phyloP scores from a whole-genome alignment of 2,797 vertebrate genomes.

The Nothura maculosa region DNA sequence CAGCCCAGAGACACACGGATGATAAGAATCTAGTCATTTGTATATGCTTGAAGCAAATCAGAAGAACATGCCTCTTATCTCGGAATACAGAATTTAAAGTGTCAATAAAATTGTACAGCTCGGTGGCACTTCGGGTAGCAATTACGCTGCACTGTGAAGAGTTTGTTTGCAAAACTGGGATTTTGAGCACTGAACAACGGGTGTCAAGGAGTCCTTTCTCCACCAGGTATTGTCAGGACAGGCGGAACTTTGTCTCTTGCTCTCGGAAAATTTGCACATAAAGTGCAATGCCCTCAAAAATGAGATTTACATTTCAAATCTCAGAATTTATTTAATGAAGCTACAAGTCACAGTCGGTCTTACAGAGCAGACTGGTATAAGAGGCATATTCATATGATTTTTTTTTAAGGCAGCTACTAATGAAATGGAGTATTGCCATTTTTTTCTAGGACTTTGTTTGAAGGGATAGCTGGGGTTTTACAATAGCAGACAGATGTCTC shows the following conservation, averaged over 20 bases:
- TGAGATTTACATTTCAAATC: slow-evolving; percentile 53
- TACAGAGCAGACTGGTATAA: slow-evolving; percentile 36
- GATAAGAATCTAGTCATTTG: neutral
- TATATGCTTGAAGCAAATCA: neutral
- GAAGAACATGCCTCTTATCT: neutral
- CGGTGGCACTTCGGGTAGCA: neutral
- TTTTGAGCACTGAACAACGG: neutral
- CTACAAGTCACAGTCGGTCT: slow-evolving; percentile 57
- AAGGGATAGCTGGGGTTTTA: slow-evolving; percentile 57
- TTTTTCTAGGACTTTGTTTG: slow-evolving; percentile 41
- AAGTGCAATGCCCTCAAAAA: neutral
- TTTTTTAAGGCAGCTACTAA: slow-evolving; percentile 66
- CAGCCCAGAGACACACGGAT: neutral
- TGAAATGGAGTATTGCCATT: slow-evolving; percentile 48
- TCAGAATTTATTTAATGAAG: slow-evolving; percentile 44
- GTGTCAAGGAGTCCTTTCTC: neutral
- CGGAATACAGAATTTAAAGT: neutral
- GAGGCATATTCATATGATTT: slow-evolving; percentile 57
- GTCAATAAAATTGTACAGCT: neutral
- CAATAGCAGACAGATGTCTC: slow-evolving; percentile 23
- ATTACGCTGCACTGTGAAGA: neutral
- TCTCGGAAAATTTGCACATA: slow-evolving; percentile 38
- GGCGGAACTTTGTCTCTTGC: neutral
- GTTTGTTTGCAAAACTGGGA: neutral
- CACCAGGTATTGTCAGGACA: neutral